Conservation (phyloP, 2,797 vertebrate species). For the Jordanella pulchra region DNA sequence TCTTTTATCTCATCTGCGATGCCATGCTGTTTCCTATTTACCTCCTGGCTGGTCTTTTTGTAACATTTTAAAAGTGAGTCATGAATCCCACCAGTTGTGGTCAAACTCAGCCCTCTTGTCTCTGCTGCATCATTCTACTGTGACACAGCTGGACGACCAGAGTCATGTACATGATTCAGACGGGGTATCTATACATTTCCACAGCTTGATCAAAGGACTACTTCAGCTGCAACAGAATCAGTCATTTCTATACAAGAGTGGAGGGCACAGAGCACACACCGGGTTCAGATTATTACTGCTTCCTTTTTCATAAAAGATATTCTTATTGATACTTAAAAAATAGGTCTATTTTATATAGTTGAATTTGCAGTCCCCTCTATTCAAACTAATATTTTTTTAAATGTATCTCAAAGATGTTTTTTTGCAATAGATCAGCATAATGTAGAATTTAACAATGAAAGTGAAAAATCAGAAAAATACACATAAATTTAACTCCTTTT, state of each 20-base stretch:
- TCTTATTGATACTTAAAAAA: constrained; percentile 13
- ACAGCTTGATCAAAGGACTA: constrained; percentile 25
- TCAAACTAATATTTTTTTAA: neutral
- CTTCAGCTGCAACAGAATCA: constrained; percentile 31
- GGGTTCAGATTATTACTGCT: constrained; percentile 23
- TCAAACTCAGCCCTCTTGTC: constrained; percentile 33
- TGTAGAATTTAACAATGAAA: neutral
- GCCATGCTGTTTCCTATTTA: constrained; percentile 38
- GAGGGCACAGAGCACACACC: constrained; percentile 37
- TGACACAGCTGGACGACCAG: constrained; percentile 3
- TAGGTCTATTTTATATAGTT: constrained; percentile 2
- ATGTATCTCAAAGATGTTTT: neutral
- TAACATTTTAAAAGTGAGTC: constrained; percentile 49
- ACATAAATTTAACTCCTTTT: neutral
- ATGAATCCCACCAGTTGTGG: constrained; percentile 47
- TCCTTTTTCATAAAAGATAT: constrained; percentile 6
- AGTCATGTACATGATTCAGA: constrained; percentile 1
- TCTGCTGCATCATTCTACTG: constrained; percentile 33
- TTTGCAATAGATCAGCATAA: neutral
- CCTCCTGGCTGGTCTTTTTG: constrained; percentile 56
- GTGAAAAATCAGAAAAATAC: neutral
- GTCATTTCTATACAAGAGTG: constrained; percentile 49
- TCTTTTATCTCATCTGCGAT: constrained; percentile 52
- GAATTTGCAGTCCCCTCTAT: neutral
- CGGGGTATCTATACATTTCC: constrained; percentile 21